A percentile compares a stretch with the other conserved stretches of the same genome.
Conservation (phyloP, 2,888 invertebrate genomes). For the Troides helena region DNA sequence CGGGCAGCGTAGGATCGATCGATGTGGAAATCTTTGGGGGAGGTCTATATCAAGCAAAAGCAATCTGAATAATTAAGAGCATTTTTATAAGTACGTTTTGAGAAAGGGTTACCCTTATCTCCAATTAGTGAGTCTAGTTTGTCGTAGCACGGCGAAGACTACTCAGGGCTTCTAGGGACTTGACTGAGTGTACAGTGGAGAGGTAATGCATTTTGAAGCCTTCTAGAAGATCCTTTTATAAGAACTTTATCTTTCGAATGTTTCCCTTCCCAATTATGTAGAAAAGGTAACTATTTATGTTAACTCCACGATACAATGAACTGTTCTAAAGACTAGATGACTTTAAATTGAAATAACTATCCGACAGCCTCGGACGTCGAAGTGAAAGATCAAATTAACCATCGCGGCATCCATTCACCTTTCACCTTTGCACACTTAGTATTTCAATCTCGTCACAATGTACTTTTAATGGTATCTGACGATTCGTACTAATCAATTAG, state of each 20-base stretch:
- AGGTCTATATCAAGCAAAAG: too few species aligned
- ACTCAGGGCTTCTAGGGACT: too few species aligned
- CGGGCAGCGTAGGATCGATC: too few species aligned
- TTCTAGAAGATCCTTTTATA: too few species aligned
- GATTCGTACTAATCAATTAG: background rate
- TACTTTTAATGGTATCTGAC: background rate
- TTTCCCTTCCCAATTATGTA: background rate
- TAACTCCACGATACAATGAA: background rate
- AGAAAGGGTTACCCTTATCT: too few species aligned
- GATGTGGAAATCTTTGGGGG: too few species aligned
- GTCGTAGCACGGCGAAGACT: too few species aligned
- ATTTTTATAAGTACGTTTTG: too few species aligned
- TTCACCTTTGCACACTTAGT: slow-evolving; percentile 5
- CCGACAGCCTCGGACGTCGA: background rate
- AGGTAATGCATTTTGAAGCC: too few species aligned
- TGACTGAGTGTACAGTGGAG: too few species aligned
- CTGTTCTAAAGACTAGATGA: background rate
- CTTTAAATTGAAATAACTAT: background rate
- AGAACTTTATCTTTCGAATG: background rate
- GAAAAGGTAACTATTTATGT: background rate
- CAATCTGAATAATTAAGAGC: too few species aligned
- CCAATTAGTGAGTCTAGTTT: too few species aligned
- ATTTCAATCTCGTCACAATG: slow-evolving; percentile 7
- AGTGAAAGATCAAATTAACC: slow-evolving; percentile 13
- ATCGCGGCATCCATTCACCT: slow-evolving; percentile 6